Evolutionary conservation across 2,888 invertebrate genomes (phyloP).

Genomic region (Entomobrya multifasciata): DNA sequence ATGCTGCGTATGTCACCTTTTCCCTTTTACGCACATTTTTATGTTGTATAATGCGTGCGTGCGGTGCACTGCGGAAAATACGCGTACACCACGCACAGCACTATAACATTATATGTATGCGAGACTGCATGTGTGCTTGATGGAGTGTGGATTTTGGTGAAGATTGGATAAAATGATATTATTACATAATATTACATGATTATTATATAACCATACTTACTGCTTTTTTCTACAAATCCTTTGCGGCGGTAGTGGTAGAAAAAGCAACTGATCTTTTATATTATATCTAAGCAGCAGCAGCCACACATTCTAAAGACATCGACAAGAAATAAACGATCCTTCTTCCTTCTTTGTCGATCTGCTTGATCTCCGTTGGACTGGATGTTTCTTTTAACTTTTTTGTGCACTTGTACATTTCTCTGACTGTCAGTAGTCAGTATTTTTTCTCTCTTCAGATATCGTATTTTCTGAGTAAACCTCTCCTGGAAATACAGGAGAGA

Average conservation of each 20-base stretch:
- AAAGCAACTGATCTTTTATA: background rate
- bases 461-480: too few species aligned
- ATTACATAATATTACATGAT: conserved; percentile 16
- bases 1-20: conserved; percentile 26
- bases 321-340: background rate
- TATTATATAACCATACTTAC: conserved; percentile 1
- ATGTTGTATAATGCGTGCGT: background rate
- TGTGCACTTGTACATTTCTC: too few species aligned
- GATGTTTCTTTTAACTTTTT: too few species aligned
- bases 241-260: background rate
- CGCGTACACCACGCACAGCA: background rate
- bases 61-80: conserved; percentile 33
- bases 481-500: too few species aligned
- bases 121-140: conserved; percentile 34
- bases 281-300: background rate
- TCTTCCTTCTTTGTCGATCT: background rate
- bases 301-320: background rate
- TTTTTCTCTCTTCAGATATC: too few species aligned
- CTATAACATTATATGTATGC: conserved; percentile 42
- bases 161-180: conserved; percentile 54
- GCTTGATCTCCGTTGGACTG: too few species aligned
- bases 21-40: background rate
- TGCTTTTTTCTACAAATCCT: background rate
- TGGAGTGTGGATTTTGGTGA: conserved; percentile 57
- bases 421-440: too few species aligned